A percentile compares a stretch with the other conserved stretches of the same genome.
Evolutionary conservation across 2,113 vertebrate species (phyloP).

Genomic region (Mystacornis crossleyi): DNA sequence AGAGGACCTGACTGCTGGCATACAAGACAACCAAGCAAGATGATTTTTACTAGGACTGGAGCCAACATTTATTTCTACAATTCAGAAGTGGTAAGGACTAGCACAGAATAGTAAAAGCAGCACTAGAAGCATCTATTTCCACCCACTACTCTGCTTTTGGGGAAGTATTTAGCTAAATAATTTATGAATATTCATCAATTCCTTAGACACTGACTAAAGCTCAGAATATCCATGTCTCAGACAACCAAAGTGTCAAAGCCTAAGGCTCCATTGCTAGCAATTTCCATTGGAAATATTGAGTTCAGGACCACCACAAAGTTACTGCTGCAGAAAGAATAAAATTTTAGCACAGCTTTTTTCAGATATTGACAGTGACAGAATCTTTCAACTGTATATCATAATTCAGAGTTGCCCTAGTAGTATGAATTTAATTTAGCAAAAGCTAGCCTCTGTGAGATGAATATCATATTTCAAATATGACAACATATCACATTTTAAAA

Average conservation of each 20-base stretch:
- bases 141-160: not conserved
- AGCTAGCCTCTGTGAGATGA: not conserved
- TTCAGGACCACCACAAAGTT: not conserved
- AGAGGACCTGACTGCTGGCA: not conserved
- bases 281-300: not conserved
- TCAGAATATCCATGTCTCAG: not conserved
- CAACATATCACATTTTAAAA: not conserved
- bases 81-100: not conserved
- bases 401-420: not conserved
- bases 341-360: not conserved
- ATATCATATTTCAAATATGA: not conserved
- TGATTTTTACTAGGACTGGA: not conserved
- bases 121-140: not conserved
- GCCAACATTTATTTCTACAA: not conserved
- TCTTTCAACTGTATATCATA: not conserved
- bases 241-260: not conserved
- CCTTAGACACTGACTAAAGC: not conserved
- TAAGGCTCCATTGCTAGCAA: not conserved
- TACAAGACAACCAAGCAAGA: not conserved
- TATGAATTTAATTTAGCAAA: not conserved
- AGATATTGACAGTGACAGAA: not conserved
- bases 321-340: not conserved
- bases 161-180: not conserved
- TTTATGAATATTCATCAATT: not conserved
- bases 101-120: not conserved